Evolutionary conservation across 2,888 invertebrate species (phyloP).

Genomic region (Orthosia cruda): DNA sequence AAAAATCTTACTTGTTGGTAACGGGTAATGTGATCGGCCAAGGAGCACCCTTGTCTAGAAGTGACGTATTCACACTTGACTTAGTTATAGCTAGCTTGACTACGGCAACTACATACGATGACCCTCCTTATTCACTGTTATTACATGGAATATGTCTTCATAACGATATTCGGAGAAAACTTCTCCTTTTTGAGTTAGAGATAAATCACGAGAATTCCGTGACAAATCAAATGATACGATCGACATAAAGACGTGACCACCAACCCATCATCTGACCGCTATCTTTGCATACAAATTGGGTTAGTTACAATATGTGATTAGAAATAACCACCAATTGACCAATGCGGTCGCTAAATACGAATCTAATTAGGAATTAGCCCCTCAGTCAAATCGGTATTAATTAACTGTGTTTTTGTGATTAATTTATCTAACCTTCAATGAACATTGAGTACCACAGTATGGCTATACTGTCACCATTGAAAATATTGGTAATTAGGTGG

Average conservation of each 20-base stretch:
- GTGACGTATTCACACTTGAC: no score
- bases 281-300: slow-evolving; percentile 46
- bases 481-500: background rate
- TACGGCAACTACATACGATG: background rate
- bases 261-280: slow-evolving; percentile 5
- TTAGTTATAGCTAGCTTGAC: no score
- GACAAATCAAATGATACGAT: slow-evolving; percentile 15
- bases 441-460: no score
- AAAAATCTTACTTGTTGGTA: no score
- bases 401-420: background rate
- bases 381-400: slow-evolving; percentile 10
- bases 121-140: background rate
- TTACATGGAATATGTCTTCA: background rate
- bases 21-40: no score
- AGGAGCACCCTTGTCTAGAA: no score
- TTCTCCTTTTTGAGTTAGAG: no score
- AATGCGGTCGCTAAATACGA: slow-evolving; percentile 42
- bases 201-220: background rate
- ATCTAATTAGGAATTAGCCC: slow-evolving; percentile 42
- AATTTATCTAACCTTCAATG: background rate
- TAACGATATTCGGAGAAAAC: slow-evolving; percentile 1
- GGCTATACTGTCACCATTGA: background rate
- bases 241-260: slow-evolving; percentile 27
- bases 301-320: slow-evolving; percentile 45
- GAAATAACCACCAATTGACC: slow-evolving; percentile 47